A percentile compares a stretch with the other conserved stretches of the same genome.
Conservation (phyloP, 2,797 vertebrate genomes). For the Cetoscarus ocellatus region DNA sequence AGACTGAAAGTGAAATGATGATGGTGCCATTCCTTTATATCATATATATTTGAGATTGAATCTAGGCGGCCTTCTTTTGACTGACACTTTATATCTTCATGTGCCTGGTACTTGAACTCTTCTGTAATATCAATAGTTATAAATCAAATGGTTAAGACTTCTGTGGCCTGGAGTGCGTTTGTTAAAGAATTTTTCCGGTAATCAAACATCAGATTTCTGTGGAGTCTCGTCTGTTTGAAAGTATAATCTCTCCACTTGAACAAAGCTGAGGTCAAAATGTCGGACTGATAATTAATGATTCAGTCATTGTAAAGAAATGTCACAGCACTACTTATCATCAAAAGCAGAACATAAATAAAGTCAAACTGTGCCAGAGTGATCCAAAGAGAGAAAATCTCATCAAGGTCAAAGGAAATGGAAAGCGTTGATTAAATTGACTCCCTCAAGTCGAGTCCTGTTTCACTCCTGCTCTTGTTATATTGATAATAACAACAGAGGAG, state of each 20-base stretch:
- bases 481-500: conserved; percentile 59
- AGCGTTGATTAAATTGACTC: conserved; percentile 37
- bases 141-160: too few relatives aligned
- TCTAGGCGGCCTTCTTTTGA: too few relatives aligned
- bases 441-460: conserved; percentile 37
- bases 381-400: conserved; percentile 17
- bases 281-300: not conserved
- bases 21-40: too few relatives aligned
- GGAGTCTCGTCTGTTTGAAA: not conserved
- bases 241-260: conserved; percentile 12
- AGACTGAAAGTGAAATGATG: too few relatives aligned
- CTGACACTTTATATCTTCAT: too few relatives aligned
- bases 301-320: conserved; percentile 12
- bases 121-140: too few relatives aligned
- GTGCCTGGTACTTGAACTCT: too few relatives aligned
- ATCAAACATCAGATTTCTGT: conserved; percentile 14
- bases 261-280: conserved; percentile 24
- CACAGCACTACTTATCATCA: not conserved
- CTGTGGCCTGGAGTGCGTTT: not conserved
- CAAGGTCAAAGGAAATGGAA: conserved; percentile 39
- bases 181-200: conserved; percentile 1
- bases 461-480: conserved; percentile 27
- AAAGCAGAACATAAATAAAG: conserved; percentile 1
- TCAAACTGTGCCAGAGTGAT: not conserved
- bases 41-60: too few relatives aligned